phyloP scores from a whole-genome alignment of 2,797 vertebrate species.

The Danio aesculapii region DNA sequence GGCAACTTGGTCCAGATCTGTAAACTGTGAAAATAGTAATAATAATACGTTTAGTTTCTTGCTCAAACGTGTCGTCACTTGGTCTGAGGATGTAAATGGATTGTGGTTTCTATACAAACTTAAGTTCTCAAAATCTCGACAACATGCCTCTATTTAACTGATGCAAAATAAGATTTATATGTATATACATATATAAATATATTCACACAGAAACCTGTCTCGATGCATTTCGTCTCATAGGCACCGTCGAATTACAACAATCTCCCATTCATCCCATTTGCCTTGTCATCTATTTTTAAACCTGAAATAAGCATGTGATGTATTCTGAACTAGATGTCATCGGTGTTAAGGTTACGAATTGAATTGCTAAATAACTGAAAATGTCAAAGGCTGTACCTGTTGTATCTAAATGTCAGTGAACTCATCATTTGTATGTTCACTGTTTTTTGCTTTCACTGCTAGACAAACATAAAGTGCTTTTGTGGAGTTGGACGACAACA shows the following conservation, averaged over 20 bases:
- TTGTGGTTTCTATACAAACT: slow-evolving; percentile 34
- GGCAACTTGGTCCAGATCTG: slow-evolving; percentile 55
- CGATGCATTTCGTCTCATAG: neutral
- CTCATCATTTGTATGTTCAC: slow-evolving; percentile 56
- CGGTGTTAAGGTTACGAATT: slow-evolving; percentile 56
- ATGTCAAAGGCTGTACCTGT: slow-evolving; percentile 65
- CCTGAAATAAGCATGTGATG: slow-evolving; percentile 65
- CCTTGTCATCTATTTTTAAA: slow-evolving; percentile 35
- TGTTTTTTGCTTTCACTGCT: slow-evolving; percentile 44
- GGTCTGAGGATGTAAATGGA: slow-evolving; percentile 39
- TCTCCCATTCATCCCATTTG: slow-evolving; percentile 25
- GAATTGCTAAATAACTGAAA: slow-evolving; percentile 55
- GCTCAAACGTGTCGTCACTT: slow-evolving; percentile 42
- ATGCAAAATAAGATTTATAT: slow-evolving; percentile 45
- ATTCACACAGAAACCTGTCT: slow-evolving; percentile 18
- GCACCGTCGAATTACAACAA: neutral
- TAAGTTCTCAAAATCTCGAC: slow-evolving; percentile 39
- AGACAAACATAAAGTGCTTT: slow-evolving; percentile 56
- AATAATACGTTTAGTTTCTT: slow-evolving; percentile 26
- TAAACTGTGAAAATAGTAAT: slow-evolving; percentile 71
- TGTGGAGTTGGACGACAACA: slow-evolving; percentile 22
- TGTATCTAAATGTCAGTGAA: slow-evolving; percentile 67
- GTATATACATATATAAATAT: slow-evolving; percentile 3
- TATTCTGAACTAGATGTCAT: slow-evolving; percentile 59
- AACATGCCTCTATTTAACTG: slow-evolving; percentile 51